These are phyloP conservation scores for Rhagonycha lutea DNA, from an alignment of 2,888 invertebrate genomes.

Conservation along the genomic window DNA sequence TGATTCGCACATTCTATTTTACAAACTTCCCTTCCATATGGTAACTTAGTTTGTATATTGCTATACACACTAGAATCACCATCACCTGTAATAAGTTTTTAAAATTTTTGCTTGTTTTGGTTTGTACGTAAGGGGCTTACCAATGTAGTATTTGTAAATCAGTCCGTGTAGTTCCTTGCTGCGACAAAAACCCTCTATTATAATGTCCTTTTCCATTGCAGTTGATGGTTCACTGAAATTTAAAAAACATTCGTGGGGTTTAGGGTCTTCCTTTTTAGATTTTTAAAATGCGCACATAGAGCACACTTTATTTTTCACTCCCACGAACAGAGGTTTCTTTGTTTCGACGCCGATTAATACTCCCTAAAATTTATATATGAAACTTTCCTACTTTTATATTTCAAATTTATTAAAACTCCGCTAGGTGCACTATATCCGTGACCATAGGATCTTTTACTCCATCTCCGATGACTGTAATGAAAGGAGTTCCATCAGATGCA, in stretches of 20 bases:
- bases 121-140: too few species aligned
- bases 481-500: background rate
- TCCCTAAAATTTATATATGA: background rate
- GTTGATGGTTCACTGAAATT: background rate
- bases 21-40: slow-evolving; percentile 1
- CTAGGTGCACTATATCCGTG: background rate
- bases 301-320: background rate
- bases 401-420: background rate
- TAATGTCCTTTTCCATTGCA: background rate
- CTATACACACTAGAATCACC: slow-evolving; percentile 1
- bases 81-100: background rate
- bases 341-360: background rate
- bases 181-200: background rate
- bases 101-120: background rate
- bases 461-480: background rate
- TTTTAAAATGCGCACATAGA: background rate
- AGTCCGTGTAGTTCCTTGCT: background rate
- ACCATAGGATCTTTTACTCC: background rate
- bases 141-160: background rate
- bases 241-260: background rate
- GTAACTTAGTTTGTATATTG: background rate
- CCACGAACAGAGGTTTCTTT: background rate
- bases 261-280: background rate
- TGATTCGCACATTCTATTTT: slow-evolving; percentile 15
- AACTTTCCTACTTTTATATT: background rate